Percentiles rank a stretch among this genome's conserved stretches.
phyloP scores from a whole-genome alignment of 2,113 vertebrate genomes.

The Malurus alboscapulatus region DNA sequence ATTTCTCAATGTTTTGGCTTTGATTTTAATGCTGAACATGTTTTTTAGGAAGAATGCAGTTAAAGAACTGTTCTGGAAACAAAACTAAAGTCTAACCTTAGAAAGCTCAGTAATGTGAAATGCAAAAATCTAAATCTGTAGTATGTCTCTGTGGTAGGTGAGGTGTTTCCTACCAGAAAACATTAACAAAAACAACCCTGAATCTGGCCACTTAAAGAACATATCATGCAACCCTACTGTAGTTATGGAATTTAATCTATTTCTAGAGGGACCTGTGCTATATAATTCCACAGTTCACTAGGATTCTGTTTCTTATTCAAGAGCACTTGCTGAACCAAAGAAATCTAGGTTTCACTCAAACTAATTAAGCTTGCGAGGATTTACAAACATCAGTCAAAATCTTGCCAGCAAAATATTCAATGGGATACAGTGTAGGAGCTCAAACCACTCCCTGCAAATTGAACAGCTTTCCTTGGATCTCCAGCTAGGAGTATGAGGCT shows the following conservation, averaged over 20 bases:
- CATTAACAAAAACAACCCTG: background rate
- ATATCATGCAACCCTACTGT: background rate
- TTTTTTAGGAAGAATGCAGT: background rate
- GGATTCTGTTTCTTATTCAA: slow-evolving; percentile 22
- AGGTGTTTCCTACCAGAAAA: background rate
- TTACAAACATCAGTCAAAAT: slow-evolving; percentile 37
- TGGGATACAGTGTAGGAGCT: background rate
- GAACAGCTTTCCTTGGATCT: slow-evolving; percentile 14
- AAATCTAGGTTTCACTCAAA: slow-evolving; percentile 22
- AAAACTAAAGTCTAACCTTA: background rate
- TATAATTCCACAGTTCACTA: slow-evolving; percentile 10
- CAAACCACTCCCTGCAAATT: background rate
- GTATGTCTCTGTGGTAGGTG: background rate
- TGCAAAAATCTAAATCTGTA: background rate
- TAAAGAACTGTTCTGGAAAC: background rate
- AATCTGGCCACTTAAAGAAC: background rate
- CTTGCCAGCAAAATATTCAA: slow-evolving; percentile 4
- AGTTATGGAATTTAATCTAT: slow-evolving; percentile 2
- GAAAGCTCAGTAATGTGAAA: background rate
- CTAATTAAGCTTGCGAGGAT: slow-evolving; percentile 45
- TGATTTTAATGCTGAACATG: slow-evolving; percentile 6
- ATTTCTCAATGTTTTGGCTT: background rate
- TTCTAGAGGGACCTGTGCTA: slow-evolving; percentile 8
- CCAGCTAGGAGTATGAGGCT: background rate
- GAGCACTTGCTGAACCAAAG: slow-evolving; percentile 1